Evolutionary conservation across 2,888 invertebrate genomes (phyloP).

Genomic region (Drosophila prolongata): DNA sequence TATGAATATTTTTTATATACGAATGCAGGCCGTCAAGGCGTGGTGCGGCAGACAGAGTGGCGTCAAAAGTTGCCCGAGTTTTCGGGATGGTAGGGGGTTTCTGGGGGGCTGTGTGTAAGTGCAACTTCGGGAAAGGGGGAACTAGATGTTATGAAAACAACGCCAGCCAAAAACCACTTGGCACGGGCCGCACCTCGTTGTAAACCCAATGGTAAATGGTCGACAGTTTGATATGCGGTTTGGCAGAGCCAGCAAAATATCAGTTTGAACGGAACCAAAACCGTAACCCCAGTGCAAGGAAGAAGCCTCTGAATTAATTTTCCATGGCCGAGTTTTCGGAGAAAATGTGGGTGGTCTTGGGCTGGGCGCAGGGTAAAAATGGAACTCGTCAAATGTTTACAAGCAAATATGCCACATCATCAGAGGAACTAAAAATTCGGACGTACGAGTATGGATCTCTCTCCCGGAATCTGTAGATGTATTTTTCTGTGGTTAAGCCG

Average conservation of each 20-base stretch:
- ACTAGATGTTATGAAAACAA: conserved; percentile 72
- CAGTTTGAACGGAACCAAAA: conserved; percentile 57
- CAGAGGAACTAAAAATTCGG: conserved; percentile 41
- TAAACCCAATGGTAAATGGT: conserved; percentile 71
- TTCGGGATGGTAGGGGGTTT: conserved; percentile 13
- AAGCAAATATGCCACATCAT: conserved; percentile 80
- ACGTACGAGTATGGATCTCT: conserved; percentile 16
- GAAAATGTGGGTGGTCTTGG: conserved; percentile 3
- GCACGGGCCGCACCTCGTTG: conserved; percentile 74
- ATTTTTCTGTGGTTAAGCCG: conserved; percentile 60
- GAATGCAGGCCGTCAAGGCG: conserved; percentile 77
- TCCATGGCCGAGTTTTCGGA: conserved; percentile 61
- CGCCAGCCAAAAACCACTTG: conserved; percentile 78
- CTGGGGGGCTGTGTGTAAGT: conserved; percentile 10
- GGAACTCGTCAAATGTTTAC: conserved; percentile 73
- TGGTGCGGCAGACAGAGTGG: conserved; percentile 77
- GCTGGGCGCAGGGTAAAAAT: not conserved
- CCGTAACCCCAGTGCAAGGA: not conserved
- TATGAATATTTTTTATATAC: conserved; percentile 61
- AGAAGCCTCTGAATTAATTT: conserved; percentile 70
- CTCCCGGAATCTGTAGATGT: conserved; percentile 37
- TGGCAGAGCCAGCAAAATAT: conserved; percentile 77
- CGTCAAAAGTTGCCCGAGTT: conserved; percentile 64
- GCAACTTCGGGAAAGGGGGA: not conserved
- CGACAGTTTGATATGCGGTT: conserved; percentile 79